Evolutionary conservation across 2,113 vertebrate species (phyloP).

Genomic region (Panthera tigris): DNA sequence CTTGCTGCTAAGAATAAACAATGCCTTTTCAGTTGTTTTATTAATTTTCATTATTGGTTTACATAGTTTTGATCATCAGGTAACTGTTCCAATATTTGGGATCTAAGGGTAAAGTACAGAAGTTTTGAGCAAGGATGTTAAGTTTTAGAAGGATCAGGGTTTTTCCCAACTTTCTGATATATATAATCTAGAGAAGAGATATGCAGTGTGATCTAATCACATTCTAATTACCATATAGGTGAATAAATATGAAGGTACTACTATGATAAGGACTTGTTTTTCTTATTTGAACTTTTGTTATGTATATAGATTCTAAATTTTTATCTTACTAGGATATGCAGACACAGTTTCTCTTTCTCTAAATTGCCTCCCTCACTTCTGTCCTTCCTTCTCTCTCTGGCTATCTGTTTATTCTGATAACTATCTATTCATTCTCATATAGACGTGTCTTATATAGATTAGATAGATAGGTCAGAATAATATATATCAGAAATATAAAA

Average conservation of each 20-base stretch:
- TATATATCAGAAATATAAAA: neutral
- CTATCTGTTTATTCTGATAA: neutral
- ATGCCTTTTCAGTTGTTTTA: neutral
- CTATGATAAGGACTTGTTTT: neutral
- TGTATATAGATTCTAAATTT: neutral
- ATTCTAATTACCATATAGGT: neutral
- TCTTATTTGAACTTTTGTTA: neutral
- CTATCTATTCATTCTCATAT: neutral
- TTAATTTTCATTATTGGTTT: neutral
- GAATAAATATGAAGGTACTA: neutral
- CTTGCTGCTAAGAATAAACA: neutral
- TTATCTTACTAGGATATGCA: neutral
- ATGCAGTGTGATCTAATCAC: neutral
- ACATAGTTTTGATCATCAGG: neutral
- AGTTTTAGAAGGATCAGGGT: neutral
- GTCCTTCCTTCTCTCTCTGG: neutral
- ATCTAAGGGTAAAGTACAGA: neutral
- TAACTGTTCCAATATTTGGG: neutral
- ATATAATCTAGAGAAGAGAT: neutral
- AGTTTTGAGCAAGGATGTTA: neutral
- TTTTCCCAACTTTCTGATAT: neutral
- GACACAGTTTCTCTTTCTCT: neutral
- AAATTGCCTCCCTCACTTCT: neutral
- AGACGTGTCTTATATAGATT: neutral
- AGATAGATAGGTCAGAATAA: neutral